A percentile compares a stretch with the other conserved stretches of the same genome.
phyloP scores from a whole-genome alignment of 1,140 invertebrate genomes.

The Drosophila oshimai region DNA sequence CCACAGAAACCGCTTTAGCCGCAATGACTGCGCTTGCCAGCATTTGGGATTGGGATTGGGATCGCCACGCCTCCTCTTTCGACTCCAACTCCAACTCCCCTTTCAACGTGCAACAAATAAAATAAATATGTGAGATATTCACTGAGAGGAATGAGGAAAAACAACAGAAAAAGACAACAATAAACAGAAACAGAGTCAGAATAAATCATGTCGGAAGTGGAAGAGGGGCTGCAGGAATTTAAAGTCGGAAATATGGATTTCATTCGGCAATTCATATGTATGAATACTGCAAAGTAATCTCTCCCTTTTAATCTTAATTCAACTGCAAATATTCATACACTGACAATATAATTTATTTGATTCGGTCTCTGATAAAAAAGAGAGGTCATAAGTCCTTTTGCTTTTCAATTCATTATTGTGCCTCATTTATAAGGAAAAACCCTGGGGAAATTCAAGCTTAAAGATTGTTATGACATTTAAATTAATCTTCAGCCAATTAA shows the following conservation, averaged over 20 bases:
- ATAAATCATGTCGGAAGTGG: constrained; percentile 14
- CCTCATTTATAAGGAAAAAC: no score
- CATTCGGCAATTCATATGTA: background rate
- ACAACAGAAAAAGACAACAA: background rate
- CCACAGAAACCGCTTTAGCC: constrained; percentile 51
- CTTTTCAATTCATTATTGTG: background rate
- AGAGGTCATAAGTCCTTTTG: background rate
- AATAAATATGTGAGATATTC: no score
- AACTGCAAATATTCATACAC: constrained; percentile 19
- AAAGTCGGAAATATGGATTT: constrained; percentile 20
- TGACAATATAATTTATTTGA: constrained; percentile 5
- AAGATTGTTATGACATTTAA: no score
- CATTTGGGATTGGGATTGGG: no score
- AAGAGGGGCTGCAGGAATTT: constrained; percentile 8
- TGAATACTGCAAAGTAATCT: constrained; percentile 6
- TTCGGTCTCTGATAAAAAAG: background rate
- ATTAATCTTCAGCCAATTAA: no score
- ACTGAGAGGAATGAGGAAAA: constrained; percentile 2
- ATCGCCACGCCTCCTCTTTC: constrained; percentile 9
- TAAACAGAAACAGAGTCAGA: background rate
- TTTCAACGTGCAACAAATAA: constrained; percentile 17
- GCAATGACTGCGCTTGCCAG: constrained; percentile 61
- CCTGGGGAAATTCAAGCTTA: no score
- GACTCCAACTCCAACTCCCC: background rate
- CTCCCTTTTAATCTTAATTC: background rate